These are phyloP conservation scores for Rhyacichthys aspro DNA, from an alignment of 2,797 vertebrate genomes.

Conservation along the genomic window DNA sequence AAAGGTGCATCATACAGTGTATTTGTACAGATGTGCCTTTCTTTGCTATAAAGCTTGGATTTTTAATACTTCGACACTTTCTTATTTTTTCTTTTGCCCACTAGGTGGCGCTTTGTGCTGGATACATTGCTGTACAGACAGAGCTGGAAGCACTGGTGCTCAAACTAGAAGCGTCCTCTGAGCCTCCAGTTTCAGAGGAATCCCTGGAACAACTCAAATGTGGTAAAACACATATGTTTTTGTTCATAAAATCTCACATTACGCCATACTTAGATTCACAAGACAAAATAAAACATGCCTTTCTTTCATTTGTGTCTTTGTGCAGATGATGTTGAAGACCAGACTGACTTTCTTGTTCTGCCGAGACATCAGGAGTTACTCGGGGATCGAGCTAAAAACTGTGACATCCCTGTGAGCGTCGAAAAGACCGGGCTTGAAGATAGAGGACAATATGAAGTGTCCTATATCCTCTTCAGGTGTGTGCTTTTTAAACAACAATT, in stretches of 20 bases:
- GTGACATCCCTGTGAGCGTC: constrained; percentile 83
- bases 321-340: constrained; percentile 70
- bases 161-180: constrained; percentile 76
- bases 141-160: constrained; percentile 92
- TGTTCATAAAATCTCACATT: background rate
- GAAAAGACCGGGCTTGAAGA: constrained; percentile 85
- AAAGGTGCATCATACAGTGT: constrained; percentile 40
- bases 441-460: constrained; percentile 60
- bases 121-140: constrained; percentile 83
- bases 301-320: background rate
- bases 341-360: constrained; percentile 87
- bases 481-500: no score
- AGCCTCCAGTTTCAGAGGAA: constrained; percentile 31
- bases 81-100: background rate
- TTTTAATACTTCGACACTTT: background rate
- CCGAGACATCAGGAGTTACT: constrained; percentile 89
- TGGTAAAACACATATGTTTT: constrained; percentile 23
- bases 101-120: constrained; percentile 86
- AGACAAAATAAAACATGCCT: background rate
- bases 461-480: constrained; percentile 91
- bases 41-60: background rate
- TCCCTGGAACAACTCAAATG: constrained; percentile 24
- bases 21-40: background rate
- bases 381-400: constrained; percentile 85
- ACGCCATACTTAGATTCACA: no score